These are phyloP conservation scores for Eumeta japonica DNA, from an alignment of 1,140 invertebrate species.

Conservation along the genomic window DNA sequence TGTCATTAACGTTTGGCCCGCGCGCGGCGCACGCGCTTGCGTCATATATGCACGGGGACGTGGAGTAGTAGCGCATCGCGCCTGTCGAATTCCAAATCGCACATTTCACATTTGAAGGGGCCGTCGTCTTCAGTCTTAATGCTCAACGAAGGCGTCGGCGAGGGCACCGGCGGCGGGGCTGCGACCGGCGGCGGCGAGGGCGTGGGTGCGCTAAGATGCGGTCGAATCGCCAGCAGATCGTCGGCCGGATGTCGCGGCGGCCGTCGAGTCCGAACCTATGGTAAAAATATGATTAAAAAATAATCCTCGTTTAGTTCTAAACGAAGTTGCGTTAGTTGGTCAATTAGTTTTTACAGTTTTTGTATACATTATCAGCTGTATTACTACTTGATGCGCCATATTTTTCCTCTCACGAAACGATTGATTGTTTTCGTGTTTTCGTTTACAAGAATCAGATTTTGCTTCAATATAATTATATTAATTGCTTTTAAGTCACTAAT, in stretches of 20 bases:
- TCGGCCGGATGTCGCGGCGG: constrained; percentile 52
- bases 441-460: too few relatives aligned
- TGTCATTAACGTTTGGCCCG: too few relatives aligned
- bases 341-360: constrained; percentile 8
- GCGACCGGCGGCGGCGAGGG: constrained; percentile 8
- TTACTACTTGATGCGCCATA: too few relatives aligned
- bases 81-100: constrained; percentile 70
- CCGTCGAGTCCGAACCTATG: constrained; percentile 43
- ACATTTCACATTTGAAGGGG: constrained; percentile 74
- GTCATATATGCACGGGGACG: constrained; percentile 80
- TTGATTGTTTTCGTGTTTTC: too few relatives aligned
- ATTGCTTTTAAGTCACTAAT: too few relatives aligned
- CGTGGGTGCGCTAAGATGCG: constrained; percentile 9
- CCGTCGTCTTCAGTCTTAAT: constrained; percentile 17
- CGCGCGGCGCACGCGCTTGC: too few relatives aligned
- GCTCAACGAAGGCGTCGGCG: constrained; percentile 1
- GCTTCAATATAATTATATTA: too few relatives aligned
- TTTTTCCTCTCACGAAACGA: too few relatives aligned
- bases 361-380: neutral
- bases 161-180: constrained; percentile 8
- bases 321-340: constrained; percentile 27
- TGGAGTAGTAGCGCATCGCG: constrained; percentile 72
- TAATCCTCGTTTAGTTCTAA: constrained; percentile 38
- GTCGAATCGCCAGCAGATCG: constrained; percentile 41
- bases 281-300: neutral